Evolutionary conservation across 92 coral and sea anemone species (phyloP), one percentile per base, ranked within the genome.

Genomic region (Palythoa grandiflora): DNA sequence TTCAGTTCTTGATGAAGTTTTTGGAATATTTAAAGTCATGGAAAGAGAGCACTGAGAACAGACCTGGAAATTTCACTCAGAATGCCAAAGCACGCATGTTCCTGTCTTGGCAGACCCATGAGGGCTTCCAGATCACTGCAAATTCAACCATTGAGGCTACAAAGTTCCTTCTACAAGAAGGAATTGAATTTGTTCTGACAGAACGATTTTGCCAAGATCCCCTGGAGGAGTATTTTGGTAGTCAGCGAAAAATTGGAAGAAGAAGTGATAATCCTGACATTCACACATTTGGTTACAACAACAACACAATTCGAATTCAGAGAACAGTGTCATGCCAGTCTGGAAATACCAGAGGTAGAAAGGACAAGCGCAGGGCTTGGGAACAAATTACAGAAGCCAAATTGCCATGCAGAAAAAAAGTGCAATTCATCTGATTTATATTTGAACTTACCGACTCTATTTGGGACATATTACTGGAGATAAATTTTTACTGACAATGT

Each of bases 311-410:
- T 48, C 75, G 88, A 73, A 77, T 75, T 60, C 93, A 87, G 71
- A 83, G 91, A 71, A 80, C 88, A 16, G 87, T 87, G 71, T 91
- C 91, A 36, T 87, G 93, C 88, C 90, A 81, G 72, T 77, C 87
- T 78, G 92, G 92, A 71, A 89, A 90, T 79, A 78, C 87, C 39
- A 77, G 89, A 71, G 93, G 93, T 17, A 79, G 88, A 65, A 87
- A 77, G 77, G 93, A 91, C 59, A 87, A 77, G 75, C 47, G 57
- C 75, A 87, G 66, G 48, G 88, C 91, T 75, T 91, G 91, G 91
- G 91, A 80, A 47, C 85, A 87, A 71, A 88, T 87, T 21, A 87
- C 84, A 52, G 71, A 91, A 75, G 91, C 68, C 86, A 88, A 78
- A 81, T 68, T 90, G 47, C 90, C 93, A 79, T 70, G 84, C 39